Evolutionary conservation across 2,113 vertebrate genomes (phyloP), one percentile per base, ranked within the genome.

Genomic region (Hystrix cristata): DNA sequence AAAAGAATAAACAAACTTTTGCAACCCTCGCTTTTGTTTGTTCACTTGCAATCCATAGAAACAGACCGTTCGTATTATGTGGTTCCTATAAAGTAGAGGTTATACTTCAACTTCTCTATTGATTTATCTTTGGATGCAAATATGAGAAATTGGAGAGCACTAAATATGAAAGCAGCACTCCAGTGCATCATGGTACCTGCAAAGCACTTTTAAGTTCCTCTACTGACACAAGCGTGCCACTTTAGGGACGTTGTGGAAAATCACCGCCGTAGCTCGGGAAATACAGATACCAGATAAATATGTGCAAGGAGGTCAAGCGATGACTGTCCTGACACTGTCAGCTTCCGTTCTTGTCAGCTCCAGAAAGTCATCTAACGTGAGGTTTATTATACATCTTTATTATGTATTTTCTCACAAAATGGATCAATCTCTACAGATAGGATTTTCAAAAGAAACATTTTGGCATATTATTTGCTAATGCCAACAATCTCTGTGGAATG

Each of bases 221-320:
- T 97, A 48, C 82, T 98, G 53, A 60, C 98, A 87, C 71, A 90
- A n/a, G 53, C 27, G 18, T 84, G 5, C 15, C 82, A 55, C 21
- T 4, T 97, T 69, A 94, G 89, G 94, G 12, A 0, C 95, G 38
- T 0, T 82, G 96, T 0, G 98, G 98, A 0, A 99, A 98, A 19
- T 98, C 99, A 46, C 90, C 99, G 69, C 98, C 99, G 46, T 99
- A 98, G 97, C 99, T 98, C 0, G 62, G 98, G 60, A 99, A 99
- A 65, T 98, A 98, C 55, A 99, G 99, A 96, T 99, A 23, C 91
- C 99, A 10, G 94, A 99, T 38, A 98, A 98, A 34, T 98, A 38
- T 99, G 13, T 27, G 62, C 98, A 94, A 95, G 98, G 98, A 55
- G 99, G 99, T 0, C 38, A 38, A 38, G 38, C 38, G 38, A 38